Conservation (phyloP, 2,113 vertebrate species). For the Variabilichromis moorii region DNA sequence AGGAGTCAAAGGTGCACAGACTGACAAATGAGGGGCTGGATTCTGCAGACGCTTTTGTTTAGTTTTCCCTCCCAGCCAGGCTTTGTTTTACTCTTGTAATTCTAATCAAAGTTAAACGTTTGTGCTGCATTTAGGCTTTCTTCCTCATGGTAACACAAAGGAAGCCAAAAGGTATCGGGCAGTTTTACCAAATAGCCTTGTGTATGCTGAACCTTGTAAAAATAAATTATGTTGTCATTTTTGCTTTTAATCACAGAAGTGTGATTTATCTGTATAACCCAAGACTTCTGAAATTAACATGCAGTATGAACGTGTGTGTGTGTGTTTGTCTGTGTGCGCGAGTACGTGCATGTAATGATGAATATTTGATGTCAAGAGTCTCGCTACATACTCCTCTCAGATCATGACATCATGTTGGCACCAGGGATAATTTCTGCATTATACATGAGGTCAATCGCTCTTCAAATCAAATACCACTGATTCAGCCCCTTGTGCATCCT, state of each 20-base stretch:
- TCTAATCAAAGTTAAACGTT: background rate
- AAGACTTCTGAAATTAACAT: background rate
- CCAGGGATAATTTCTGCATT: conserved; percentile 38
- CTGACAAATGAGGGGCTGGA: background rate
- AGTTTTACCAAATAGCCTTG: background rate
- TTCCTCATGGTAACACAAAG: background rate
- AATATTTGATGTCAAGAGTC: conserved; percentile 51
- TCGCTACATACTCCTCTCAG: conserved; percentile 34
- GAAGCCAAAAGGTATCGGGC: background rate
- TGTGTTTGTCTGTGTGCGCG: background rate
- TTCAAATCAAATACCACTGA: conserved; percentile 22
- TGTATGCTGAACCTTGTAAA: background rate
- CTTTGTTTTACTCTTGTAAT: background rate
- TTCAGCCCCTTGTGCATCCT: background rate
- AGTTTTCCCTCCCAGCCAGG: background rate
- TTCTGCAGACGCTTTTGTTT: background rate
- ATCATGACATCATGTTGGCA: conserved; percentile 57
- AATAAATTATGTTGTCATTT: background rate
- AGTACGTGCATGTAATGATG: background rate
- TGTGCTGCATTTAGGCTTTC: background rate
- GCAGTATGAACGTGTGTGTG: background rate
- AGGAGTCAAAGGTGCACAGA: background rate
- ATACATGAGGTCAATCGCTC: conserved; percentile 48
- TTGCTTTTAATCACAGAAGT: background rate
- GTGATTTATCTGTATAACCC: background rate